Percentiles rank a stretch among this genome's conserved stretches.
phyloP scores from a whole-genome alignment of 2,888 invertebrate species.

The Lottia scabra region DNA sequence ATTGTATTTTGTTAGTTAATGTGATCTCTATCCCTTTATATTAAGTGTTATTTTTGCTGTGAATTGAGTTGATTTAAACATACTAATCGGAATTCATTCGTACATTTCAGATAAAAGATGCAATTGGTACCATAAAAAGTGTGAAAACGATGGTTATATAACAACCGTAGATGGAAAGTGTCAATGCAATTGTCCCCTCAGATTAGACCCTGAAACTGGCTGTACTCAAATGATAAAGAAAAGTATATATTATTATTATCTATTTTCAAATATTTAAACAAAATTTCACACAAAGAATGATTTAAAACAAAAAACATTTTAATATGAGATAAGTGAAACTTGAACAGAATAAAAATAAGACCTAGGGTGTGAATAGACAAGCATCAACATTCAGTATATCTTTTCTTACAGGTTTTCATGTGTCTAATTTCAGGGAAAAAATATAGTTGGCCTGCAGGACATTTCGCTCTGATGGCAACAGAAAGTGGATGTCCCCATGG shows the following conservation, averaged over 20 bases:
- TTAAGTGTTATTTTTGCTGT: no score
- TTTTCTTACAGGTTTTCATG: no score
- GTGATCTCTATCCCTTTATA: no score
- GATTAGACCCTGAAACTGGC: slow-evolving; percentile 16
- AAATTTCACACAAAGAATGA: no score
- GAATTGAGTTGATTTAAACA: no score
- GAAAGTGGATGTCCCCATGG: neutral
- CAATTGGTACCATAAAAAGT: slow-evolving; percentile 1
- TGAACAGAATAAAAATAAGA: no score
- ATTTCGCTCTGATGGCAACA: neutral
- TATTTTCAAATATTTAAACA: neutral
- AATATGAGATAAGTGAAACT: no score
- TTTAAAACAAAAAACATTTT: no score
- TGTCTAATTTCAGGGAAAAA: neutral
- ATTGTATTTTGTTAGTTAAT: no score
- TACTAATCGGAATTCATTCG: no score
- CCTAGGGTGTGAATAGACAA: no score
- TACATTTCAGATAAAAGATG: slow-evolving; percentile 8
- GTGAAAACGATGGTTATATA: slow-evolving; percentile 20
- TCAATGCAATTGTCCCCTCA: slow-evolving; percentile 13
- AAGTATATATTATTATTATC: neutral
- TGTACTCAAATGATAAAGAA: neutral
- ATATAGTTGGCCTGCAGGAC: neutral
- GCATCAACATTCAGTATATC: no score
- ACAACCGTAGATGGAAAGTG: slow-evolving; percentile 18